phyloP scores from a whole-genome alignment of 1,140 invertebrate species.

The Helicoverpa armigera region DNA sequence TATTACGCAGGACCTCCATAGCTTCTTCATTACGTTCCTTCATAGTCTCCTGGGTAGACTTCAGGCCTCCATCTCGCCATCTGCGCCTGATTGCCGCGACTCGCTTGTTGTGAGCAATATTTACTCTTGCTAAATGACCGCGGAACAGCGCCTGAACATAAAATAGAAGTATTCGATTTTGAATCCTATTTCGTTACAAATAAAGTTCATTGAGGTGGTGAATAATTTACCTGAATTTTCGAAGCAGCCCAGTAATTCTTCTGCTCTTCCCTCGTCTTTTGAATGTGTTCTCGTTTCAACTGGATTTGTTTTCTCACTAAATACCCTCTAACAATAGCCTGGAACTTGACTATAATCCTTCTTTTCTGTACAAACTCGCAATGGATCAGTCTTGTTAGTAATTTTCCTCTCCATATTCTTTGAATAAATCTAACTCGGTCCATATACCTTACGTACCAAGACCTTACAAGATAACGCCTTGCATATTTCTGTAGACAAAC shows the following conservation, averaged over 20 bases:
- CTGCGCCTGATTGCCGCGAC: constrained; percentile 82
- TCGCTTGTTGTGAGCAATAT: constrained; percentile 61
- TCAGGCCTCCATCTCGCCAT: constrained; percentile 81
- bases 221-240: constrained; percentile 87
- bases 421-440: constrained; percentile 79
- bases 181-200: background rate
- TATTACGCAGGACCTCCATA: constrained; percentile 78
- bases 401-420: constrained; percentile 79
- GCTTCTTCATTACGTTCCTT: constrained; percentile 82
- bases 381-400: constrained; percentile 68
- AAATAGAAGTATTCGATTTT: background rate
- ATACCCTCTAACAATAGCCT: constrained; percentile 83
- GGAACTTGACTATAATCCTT: constrained; percentile 76
- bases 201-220: background rate
- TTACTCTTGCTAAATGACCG: constrained; percentile 86
- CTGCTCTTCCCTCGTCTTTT: constrained; percentile 81
- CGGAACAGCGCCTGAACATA: constrained; percentile 87
- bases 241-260: constrained; percentile 86
- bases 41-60: constrained; percentile 80
- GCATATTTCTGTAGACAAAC: constrained; percentile 88
- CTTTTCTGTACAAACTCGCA: constrained; percentile 73
- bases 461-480: constrained; percentile 85
- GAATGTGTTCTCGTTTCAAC: constrained; percentile 76
- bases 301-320: constrained; percentile 79
- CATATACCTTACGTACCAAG: constrained; percentile 67